These are phyloP conservation scores for Habrosyne pyritoides DNA, from an alignment of 2,888 invertebrate species.

Conservation along the genomic window DNA sequence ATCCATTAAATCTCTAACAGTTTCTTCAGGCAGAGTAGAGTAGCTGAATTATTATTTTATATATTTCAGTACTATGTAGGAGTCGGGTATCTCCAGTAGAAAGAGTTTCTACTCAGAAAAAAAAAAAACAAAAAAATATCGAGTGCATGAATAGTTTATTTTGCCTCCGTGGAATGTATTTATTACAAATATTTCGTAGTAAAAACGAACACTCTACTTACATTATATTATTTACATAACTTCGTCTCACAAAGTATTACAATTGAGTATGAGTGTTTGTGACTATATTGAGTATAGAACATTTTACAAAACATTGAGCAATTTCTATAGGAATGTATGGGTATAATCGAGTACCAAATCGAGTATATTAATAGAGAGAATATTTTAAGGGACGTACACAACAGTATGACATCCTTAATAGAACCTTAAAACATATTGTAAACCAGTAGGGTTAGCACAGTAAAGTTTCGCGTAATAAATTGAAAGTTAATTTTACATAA, in stretches of 20 bases:
- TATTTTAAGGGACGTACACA: conserved; percentile 9
- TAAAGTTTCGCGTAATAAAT: neutral
- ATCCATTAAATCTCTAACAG: no score
- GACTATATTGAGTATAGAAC: conserved; percentile 62
- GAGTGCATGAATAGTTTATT: conserved; percentile 80
- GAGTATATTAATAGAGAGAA: conserved; percentile 24
- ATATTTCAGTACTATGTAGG: no score
- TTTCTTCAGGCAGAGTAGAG: no score
- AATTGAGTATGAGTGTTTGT: conserved; percentile 69
- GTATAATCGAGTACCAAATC: conserved; percentile 5
- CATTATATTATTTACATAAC: conserved; percentile 57
- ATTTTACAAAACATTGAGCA: conserved; percentile 39
- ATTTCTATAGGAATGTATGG: conserved; percentile 36
- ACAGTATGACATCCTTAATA: neutral
- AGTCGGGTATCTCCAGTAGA: no score
- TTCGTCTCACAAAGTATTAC: conserved; percentile 46
- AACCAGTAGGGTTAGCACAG: neutral
- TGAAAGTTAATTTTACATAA: neutral
- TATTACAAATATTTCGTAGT: conserved; percentile 62
- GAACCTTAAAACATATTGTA: neutral
- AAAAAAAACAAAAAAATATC: conserved; percentile 48
- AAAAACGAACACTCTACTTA: conserved; percentile 54
- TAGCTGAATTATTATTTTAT: no score
- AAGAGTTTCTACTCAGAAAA: no score
- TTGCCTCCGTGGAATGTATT: conserved; percentile 73